Evolutionary conservation across 1,140 invertebrate species (phyloP), one percentile per base, ranked within the genome.

Genomic region (Teleogryllus occipitalis): DNA sequence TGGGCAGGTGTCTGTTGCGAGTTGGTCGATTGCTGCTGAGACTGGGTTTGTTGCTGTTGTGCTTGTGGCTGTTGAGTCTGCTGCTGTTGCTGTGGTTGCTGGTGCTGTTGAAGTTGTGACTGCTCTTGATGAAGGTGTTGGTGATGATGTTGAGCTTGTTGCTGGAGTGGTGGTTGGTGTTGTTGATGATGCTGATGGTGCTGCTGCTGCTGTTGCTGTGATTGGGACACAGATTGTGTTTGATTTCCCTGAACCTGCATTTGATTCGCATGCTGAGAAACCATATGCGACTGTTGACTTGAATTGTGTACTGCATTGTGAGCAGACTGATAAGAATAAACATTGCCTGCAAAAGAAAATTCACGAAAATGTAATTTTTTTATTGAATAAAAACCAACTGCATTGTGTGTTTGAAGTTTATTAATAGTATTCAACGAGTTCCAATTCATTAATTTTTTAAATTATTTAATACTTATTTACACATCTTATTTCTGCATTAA

Each of bases 141-240:
- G 54, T 85, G 81, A 10, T 82, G 84, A 8, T 82, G 83, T n/a
- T 86, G 84, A 79, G 84, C 85, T 78, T 86, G 86, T 80, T 86
- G 86, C 81, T 85, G 80, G 46, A 83, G 80, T 82, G 83, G 81
- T 79, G 83, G 47, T 77, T 81, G 82, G 74, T 84, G 83, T 18
- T 65, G 54, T 18, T 65, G 54, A 18, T 65, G 54, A 46, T 75
- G 83, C 2, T 65, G 54, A 10, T 65, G 47, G 15, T 15, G 76
- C 76, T 77, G 84, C 47, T 79, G 78, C 80, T 79, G 83, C 75
- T 80, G 81, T 46, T 81, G 80, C 47, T 46, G 73, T 76, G 78
- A 75, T 81, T 83, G 48, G 81, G 47, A 21, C 80, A 46, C 80
- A 80, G 47, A 76, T 80, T 75, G 81, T 10, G 54, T 3, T 10